These are phyloP conservation scores for Fratercula arctica DNA, from an alignment of 2,797 vertebrate species.

Conservation along the genomic window DNA sequence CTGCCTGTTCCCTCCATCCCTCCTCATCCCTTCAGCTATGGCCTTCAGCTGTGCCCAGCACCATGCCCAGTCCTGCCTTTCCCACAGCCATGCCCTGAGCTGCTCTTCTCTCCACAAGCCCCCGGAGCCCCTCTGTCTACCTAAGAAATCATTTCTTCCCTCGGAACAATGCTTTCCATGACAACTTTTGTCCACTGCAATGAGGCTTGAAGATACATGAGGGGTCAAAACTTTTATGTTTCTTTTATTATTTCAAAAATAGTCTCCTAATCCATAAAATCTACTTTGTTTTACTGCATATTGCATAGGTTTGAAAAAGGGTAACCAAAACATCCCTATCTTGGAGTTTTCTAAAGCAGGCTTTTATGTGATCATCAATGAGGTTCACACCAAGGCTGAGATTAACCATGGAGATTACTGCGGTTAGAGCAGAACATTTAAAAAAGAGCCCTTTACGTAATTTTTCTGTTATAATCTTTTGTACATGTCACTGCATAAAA, in stretches of 20 bases:
- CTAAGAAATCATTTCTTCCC: neutral
- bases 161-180: neutral
- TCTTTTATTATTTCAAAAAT: neutral
- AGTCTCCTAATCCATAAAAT: neutral
- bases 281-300: neutral
- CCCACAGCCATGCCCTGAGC: neutral
- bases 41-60: neutral
- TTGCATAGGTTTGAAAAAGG: neutral
- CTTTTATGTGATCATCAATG: neutral
- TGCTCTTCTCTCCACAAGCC: neutral
- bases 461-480: neutral
- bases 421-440: neutral
- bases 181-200: neutral
- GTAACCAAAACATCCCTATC: neutral
- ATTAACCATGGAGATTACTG: neutral
- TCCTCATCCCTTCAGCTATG: neutral
- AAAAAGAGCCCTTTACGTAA: neutral
- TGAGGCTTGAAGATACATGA: neutral
- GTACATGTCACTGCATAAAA: neutral
- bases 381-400: neutral
- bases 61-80: neutral
- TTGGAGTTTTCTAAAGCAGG: neutral
- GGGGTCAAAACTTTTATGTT: neutral
- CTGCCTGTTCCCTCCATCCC: neutral
- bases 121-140: neutral